Evolutionary conservation across 2,888 invertebrate genomes (phyloP).

Genomic region (Chalcosyrphus nemorum): DNA sequence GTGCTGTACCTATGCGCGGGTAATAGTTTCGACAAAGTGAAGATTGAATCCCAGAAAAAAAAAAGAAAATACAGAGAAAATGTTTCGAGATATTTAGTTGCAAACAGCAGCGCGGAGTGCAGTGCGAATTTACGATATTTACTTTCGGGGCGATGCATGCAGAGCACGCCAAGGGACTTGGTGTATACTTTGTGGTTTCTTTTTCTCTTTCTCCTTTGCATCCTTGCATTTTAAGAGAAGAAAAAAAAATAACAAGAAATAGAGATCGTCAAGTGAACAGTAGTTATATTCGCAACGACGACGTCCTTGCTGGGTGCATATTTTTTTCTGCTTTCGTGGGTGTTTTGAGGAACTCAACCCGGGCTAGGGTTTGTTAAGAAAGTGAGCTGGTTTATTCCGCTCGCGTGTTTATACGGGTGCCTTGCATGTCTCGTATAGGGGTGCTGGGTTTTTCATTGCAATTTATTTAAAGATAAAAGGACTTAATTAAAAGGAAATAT

Average conservation of each 20-base stretch:
- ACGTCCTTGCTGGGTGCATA: conserved; percentile 16
- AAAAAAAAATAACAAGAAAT: neutral
- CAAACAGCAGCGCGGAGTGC: conserved; percentile 34
- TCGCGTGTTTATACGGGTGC: conserved; percentile 29
- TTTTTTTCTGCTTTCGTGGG: conserved; percentile 21
- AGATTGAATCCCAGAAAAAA: conserved; percentile 48
- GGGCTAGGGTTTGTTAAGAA: conserved; percentile 20
- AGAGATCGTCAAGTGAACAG: conserved; percentile 11
- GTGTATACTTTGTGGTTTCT: neutral
- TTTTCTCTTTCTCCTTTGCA: neutral
- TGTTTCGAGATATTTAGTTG: conserved; percentile 41
- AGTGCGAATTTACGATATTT: conserved; percentile 53
- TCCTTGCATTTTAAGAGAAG: neutral
- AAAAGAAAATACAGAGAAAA: no score
- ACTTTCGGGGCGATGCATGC: conserved; percentile 1
- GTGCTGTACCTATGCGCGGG: conserved; percentile 2
- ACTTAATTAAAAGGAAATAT: conserved; percentile 47
- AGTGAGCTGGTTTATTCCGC: conserved; percentile 24
- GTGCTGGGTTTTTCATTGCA: conserved; percentile 28
- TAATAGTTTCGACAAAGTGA: conserved; percentile 63
- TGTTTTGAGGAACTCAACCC: neutral
- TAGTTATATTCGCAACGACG: neutral
- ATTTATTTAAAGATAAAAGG: conserved; percentile 45
- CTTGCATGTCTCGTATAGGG: neutral
- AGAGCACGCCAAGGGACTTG: neutral